Evolutionary conservation across 1,140 invertebrate genomes (phyloP), one percentile per base, ranked within the genome.

Genomic region (silkworm (Bombyx mori)): DNA sequence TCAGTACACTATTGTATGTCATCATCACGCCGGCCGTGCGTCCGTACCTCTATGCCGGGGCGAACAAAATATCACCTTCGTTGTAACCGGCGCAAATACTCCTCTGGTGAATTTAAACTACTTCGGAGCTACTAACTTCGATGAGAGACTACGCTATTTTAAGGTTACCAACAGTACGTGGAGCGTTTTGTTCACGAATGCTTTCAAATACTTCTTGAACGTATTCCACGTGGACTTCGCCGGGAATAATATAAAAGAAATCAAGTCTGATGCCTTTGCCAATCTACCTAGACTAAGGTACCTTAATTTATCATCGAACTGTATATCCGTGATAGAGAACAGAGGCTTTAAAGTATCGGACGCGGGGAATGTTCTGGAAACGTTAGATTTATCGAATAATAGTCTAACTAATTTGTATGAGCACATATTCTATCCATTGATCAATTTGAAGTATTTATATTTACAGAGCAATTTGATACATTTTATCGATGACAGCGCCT

Each of bases 41-140:
- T n/a, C 48, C 10, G 59, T 68, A 35, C 68, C 70, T 5, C 54
- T 18, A 7, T 81, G 75, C 35, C 57, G 58, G 8, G 56, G 18
- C 2, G 61, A 71, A 1, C 65, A 66, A 0, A 61, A 73, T 44
- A 71, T 82, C 42, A 77, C 57, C 5, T 85, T 85, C 42, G 42
- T 70, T 50, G 73, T 85, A 6, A 56, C 46, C 4, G 52, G 66
- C 8, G 73, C 79, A 7, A 59, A 12, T 0, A n/a, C 18, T 7
- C 57, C 63, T 0, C 58, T 42, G 1, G 57, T 35, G 26, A 35
- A 35, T 35, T 35, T 35, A 35, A 70, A 65, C 8, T 82, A 77
- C 57, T 85, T 85, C 50, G 70, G 78, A 9, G 55, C 75, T 6
- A 85, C 82, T 5, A 85, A 82, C 52, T 85, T 85, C 42, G 79